Percentiles rank a stretch among this genome's conserved stretches.
Conservation (phyloP, 2,113 vertebrate genomes). For the Anser brachyrhynchus region DNA sequence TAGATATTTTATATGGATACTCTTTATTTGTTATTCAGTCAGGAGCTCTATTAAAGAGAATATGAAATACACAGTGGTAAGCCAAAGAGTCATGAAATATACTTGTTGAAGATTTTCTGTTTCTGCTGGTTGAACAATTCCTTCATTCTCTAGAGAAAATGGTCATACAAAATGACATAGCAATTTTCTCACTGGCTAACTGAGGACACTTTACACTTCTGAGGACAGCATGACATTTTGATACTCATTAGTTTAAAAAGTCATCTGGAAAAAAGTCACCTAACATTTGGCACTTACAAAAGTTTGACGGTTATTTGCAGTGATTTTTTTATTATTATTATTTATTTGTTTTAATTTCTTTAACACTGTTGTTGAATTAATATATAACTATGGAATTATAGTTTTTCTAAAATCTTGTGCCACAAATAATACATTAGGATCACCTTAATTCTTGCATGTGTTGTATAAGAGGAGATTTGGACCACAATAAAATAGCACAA, state of each 20-base stretch:
- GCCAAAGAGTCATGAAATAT: neutral
- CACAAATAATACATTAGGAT: neutral
- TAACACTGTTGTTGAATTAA: neutral
- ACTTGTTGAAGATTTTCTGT: neutral
- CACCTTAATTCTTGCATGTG: neutral
- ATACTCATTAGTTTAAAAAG: constrained; percentile 42
- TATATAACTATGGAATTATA: neutral
- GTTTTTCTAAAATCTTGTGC: neutral
- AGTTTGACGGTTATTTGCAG: neutral
- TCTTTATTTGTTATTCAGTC: neutral
- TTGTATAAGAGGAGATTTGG: neutral
- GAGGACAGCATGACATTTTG: constrained; percentile 27
- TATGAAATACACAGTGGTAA: neutral
- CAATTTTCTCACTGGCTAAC: constrained; percentile 54
- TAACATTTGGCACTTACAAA: neutral
- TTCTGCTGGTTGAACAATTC: constrained; percentile 36
- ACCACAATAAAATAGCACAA: neutral
- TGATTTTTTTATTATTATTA: neutral
- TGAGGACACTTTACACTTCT: neutral
- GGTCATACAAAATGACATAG: constrained; percentile 26
- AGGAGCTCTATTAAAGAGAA: neutral
- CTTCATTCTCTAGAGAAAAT: constrained; percentile 17
- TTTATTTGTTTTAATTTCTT: neutral
- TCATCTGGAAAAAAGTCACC: constrained; percentile 38
- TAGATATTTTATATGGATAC: neutral